These are phyloP conservation scores for Riptortus pedestris DNA, from an alignment of 1,140 invertebrate species.

Conservation along the genomic window DNA sequence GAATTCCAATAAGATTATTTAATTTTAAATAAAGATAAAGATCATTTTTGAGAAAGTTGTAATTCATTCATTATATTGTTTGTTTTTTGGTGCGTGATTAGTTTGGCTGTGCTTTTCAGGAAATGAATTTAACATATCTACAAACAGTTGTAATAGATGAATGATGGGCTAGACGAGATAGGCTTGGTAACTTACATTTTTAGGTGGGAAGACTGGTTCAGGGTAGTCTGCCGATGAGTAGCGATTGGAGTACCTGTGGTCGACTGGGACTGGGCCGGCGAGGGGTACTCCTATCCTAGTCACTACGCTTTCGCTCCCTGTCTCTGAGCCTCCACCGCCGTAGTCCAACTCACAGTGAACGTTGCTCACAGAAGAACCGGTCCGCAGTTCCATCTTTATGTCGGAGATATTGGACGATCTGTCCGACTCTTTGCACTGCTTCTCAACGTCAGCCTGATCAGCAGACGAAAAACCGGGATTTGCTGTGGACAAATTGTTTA, in stretches of 20 bases:
- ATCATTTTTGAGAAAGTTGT: too few relatives aligned
- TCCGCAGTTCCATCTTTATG: conserved; percentile 74
- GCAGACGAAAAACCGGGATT: conserved; percentile 25
- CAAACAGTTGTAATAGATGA: too few relatives aligned
- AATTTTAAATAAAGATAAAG: too few relatives aligned
- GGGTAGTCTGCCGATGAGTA: conserved; percentile 75
- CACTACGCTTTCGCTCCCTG: conserved; percentile 43
- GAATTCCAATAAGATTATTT: too few relatives aligned
- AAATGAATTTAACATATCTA: too few relatives aligned
- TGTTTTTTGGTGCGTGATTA: too few relatives aligned
- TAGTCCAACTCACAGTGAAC: conserved; percentile 40
- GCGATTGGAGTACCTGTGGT: conserved; percentile 43
- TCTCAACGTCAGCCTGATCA: conserved; percentile 53
- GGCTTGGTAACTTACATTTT: conserved; percentile 36
- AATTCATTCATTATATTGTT: too few relatives aligned
- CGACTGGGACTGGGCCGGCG: conserved; percentile 56
- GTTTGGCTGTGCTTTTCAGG: too few relatives aligned
- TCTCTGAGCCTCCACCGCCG: conserved; percentile 43
- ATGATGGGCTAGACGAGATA: conserved; percentile 26
- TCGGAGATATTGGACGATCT: conserved; percentile 82
- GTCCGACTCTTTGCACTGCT: conserved; percentile 75
- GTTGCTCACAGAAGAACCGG: conserved; percentile 63
- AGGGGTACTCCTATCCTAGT: conserved; percentile 48
- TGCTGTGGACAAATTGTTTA: background rate
- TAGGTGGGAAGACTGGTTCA: conserved; percentile 66